Conservation (phyloP, 2,888 invertebrate species). For the Mongoloraphidia duomilia region DNA sequence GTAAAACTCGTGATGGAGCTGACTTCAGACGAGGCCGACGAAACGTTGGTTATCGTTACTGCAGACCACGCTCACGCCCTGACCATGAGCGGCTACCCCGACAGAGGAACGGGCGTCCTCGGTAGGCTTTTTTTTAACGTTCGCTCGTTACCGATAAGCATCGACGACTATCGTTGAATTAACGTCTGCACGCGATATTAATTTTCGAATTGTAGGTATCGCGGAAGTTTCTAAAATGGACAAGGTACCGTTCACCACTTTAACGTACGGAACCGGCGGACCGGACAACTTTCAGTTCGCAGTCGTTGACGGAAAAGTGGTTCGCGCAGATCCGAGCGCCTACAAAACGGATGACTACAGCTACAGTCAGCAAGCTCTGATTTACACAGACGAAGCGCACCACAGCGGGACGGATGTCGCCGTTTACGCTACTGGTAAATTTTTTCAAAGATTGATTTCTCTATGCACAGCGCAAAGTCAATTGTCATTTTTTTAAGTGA, state of each 20-base stretch:
- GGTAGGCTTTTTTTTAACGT: constrained; percentile 31
- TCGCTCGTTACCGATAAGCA: background rate
- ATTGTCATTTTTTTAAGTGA: too few species aligned
- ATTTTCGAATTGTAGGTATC: constrained; percentile 34
- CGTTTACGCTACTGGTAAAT: constrained; percentile 61
- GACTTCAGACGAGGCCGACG: constrained; percentile 32
- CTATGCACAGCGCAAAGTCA: background rate
- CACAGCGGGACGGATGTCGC: constrained; percentile 79
- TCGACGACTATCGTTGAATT: background rate
- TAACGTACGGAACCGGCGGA: constrained; percentile 66
- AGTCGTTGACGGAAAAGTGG: constrained; percentile 24
- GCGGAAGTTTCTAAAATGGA: constrained; percentile 46
- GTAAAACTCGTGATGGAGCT: constrained; percentile 48
- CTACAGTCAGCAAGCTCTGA: constrained; percentile 59
- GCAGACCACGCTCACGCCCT: constrained; percentile 73
- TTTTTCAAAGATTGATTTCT: background rate
- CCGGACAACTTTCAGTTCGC: constrained; percentile 46
- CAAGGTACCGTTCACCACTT: constrained; percentile 37
- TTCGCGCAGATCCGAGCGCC: constrained; percentile 43
- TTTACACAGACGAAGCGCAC: constrained; percentile 55
- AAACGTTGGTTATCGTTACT: constrained; percentile 73
- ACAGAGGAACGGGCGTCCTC: constrained; percentile 51
- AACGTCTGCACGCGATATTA: background rate
- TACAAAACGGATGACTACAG: constrained; percentile 46
- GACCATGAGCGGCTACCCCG: constrained; percentile 62